Evolutionary conservation across 2,888 invertebrate species (phyloP).

Genomic region (Phyto melanocephala): DNA sequence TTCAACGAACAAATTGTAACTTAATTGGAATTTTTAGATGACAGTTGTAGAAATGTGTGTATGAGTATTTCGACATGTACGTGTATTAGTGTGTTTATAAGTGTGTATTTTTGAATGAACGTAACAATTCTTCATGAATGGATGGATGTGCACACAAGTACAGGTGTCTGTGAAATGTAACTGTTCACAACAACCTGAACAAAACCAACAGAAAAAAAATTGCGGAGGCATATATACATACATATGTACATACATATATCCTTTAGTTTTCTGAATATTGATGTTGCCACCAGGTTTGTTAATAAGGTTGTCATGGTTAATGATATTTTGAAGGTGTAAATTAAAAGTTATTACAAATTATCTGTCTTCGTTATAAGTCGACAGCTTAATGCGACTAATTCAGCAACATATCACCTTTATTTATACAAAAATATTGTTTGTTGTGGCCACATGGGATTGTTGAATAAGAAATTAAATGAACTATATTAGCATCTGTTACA

Average conservation of each 20-base stretch:
- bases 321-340: too few relatives aligned
- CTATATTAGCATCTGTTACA: too few relatives aligned
- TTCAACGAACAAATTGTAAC: conserved; percentile 48
- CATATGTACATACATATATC: not conserved
- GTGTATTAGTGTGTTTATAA: not conserved
- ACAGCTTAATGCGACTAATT: too few relatives aligned
- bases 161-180: conserved; percentile 47
- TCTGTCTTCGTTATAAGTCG: too few relatives aligned
- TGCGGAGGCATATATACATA: not conserved
- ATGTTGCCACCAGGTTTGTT: conserved; percentile 4
- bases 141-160: conserved; percentile 23
- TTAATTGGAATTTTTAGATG: conserved; percentile 59
- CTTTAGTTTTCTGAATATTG: not conserved
- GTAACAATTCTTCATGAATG: conserved; percentile 45
- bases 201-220: not conserved
- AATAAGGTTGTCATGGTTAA: too few relatives aligned
- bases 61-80: too few relatives aligned
- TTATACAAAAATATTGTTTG: too few relatives aligned
- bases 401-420: too few relatives aligned
- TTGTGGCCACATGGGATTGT: too few relatives aligned
- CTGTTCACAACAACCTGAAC: conserved; percentile 20
- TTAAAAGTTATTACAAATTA: too few relatives aligned
- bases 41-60: not conserved
- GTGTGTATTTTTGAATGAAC: not conserved
- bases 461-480: too few relatives aligned